Base-by-base conservation (phyloP, 1,140 invertebrate genomes). In the Brachionus manjavacas region DNA sequence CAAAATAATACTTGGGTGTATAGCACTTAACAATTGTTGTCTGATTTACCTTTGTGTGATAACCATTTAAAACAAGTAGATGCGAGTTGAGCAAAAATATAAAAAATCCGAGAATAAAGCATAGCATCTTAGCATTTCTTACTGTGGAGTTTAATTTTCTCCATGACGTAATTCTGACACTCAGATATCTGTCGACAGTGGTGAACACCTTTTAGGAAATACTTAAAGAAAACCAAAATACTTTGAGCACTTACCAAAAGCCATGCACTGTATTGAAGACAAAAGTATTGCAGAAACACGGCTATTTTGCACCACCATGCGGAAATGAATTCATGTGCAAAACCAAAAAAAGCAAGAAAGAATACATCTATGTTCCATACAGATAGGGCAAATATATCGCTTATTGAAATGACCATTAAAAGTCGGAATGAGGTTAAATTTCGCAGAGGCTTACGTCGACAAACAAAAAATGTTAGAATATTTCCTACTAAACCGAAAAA, bases 221-320 rank as follows among this genome's bases (percentile, higher is more conserved):
- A n/a, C 3, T n/a, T 41, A 31, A 68, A 68, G 3, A 4, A 68
- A 68, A 68, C 9, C 4, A 68, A 31, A 68, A 68, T 28, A 68
- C 11, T 25, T 66, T 1, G 16, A 25, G 12, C 46, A 8, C 66
- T 70, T 35, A 70, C 68, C 16, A 72, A 9, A 20, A 72, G 28
- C 68, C 68, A 72, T 20, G 68, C 68, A 16, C 68, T 72, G 35
- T 72, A 72, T 41, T 72, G 68, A 16, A 72, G 35, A 72, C 68
- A 39, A 41, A 72, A 72, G n/a, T 72, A 72, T 41, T 72, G 68
- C 6, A 72, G 7, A 72, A 72, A 72, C 41, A 72, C 35, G 6
- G 14, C 16, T 39, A 72, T 72, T 72, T 72, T 72, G 41, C 68
- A 72, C 68, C 68, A 72, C 68, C 68, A 72, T 16, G 14, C 31